A percentile compares a stretch with the other conserved stretches of the same genome.
Evolutionary conservation across 2,888 invertebrate genomes (phyloP).

Genomic region (Meiosimyza decipiens): DNA sequence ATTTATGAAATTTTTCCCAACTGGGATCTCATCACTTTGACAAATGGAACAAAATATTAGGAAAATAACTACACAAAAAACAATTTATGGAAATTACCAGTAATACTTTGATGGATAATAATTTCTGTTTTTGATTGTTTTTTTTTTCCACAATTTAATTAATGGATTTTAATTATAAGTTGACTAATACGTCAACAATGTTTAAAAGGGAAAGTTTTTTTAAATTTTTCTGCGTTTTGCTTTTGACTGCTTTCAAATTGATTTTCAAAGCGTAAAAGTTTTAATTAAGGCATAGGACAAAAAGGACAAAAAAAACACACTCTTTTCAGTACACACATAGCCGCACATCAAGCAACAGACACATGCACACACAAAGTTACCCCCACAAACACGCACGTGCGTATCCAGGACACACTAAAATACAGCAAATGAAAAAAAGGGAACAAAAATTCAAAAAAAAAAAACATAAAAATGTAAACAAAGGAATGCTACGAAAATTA

Average conservation of each 20-base stretch:
- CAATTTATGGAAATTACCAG: no score
- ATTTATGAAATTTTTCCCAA: no score
- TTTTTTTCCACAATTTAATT: no score
- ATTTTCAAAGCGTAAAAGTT: background rate
- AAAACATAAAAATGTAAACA: slow-evolving; percentile 1
- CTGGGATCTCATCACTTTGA: no score
- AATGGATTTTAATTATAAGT: no score
- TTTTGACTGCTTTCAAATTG: background rate
- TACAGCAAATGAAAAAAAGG: background rate
- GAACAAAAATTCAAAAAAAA: background rate
- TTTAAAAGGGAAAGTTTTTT: no score
- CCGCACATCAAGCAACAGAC: background rate
- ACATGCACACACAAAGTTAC: background rate
- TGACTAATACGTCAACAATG: no score
- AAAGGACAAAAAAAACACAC: background rate
- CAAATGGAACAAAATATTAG: no score
- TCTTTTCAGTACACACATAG: background rate
- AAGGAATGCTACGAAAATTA: background rate
- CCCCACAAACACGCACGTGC: slow-evolving; percentile 8
- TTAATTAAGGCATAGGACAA: background rate
- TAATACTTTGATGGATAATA: no score
- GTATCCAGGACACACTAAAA: slow-evolving; percentile 8
- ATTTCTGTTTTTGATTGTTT: no score
- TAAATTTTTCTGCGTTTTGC: no score
- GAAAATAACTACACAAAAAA: no score